phyloP scores from a whole-genome alignment of 23 tunicate genomes.

The Phallusia fumigata region DNA sequence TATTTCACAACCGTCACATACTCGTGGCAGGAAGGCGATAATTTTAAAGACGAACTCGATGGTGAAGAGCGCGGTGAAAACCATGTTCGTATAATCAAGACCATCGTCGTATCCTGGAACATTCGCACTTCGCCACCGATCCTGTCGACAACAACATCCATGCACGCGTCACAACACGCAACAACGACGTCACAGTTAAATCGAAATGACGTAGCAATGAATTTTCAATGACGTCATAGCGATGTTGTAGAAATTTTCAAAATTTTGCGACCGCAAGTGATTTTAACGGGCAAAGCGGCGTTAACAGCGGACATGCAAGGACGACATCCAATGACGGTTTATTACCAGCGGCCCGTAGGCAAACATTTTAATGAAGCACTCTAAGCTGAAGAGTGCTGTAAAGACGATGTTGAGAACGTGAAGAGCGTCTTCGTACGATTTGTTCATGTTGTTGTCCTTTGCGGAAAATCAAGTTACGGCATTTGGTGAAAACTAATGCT shows the following conservation, averaged over 20 bases:
- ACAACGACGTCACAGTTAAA: neutral
- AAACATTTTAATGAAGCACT: conserved; percentile 84
- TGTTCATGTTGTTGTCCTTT: conserved; percentile 47
- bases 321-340: neutral
- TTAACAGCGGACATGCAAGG: neutral
- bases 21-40: conserved; percentile 57
- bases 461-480: neutral
- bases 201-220: neutral
- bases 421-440: conserved; percentile 56
- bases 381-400: conserved; percentile 78
- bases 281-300: neutral
- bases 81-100: conserved; percentile 55
- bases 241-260: no score
- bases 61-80: conserved; percentile 77
- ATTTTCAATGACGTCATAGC: no score
- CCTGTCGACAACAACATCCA: conserved; percentile 42
- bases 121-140: conserved; percentile 37
- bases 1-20: conserved; percentile 23
- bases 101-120: conserved; percentile 32
- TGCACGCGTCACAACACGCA: neutral
- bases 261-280: neutral
- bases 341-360: conserved; percentile 84
- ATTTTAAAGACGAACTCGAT: conserved; percentile 79
- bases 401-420: conserved; percentile 81
- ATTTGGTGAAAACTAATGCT: no score